A percentile compares a stretch with the other conserved stretches of the same genome.
phyloP scores from a whole-genome alignment of 2,888 invertebrate species.

The Sinodicranocentrus sp. region DNA sequence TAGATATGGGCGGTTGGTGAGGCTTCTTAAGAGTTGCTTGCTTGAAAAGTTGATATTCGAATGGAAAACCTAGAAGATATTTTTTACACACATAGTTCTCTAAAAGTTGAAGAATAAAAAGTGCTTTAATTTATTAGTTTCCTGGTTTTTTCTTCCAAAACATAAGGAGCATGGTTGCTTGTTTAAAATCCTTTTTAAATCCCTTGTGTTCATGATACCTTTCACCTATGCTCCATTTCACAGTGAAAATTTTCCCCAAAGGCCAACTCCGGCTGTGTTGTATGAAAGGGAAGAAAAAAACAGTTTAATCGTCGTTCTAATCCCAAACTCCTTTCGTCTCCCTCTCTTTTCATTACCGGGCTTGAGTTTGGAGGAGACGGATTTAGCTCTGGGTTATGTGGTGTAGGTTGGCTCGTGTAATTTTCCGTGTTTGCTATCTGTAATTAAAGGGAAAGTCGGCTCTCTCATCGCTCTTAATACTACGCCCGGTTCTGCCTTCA shows the following conservation, averaged over 20 bases:
- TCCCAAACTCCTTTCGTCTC: constrained; percentile 7
- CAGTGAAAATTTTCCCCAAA: neutral
- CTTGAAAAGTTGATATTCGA: no score
- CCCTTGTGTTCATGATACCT: neutral
- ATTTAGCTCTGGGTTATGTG: constrained; percentile 40
- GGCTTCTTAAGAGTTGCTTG: constrained; percentile 17
- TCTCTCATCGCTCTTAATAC: constrained; percentile 38
- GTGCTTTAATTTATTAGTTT: no score
- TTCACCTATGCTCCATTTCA: neutral
- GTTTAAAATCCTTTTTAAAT: no score
- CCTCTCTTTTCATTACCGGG: constrained; percentile 32
- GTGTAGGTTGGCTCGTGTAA: constrained; percentile 9
- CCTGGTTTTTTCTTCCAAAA: no score
- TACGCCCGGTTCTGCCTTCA: constrained; percentile 53
- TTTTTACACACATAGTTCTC: no score
- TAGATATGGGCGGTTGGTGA: neutral
- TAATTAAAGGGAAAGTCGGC: constrained; percentile 56
- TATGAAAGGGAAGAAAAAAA: constrained; percentile 14
- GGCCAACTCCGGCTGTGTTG: neutral
- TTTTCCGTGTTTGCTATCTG: constrained; percentile 46
- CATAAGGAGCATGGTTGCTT: no score
- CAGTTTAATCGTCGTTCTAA: constrained; percentile 46
- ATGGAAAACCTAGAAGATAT: no score
- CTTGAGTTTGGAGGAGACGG: neutral
- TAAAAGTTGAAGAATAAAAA: no score